A percentile compares a stretch with the other conserved stretches of the same genome.
Conservation (phyloP, 2,888 invertebrate genomes). For the Selenia dentaria region DNA sequence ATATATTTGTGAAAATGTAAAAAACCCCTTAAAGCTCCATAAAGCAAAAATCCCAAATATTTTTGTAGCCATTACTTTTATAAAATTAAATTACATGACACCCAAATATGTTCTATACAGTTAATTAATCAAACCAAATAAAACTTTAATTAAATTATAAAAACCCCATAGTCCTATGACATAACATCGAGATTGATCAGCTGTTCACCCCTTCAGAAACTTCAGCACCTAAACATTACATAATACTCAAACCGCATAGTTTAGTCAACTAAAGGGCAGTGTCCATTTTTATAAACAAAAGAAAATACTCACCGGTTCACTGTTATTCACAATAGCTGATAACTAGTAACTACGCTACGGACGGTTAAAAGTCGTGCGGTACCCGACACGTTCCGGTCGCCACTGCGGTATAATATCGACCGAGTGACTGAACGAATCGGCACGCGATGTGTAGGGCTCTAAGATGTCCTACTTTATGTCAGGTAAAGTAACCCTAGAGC, state of each 20-base stretch:
- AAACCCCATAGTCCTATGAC: neutral
- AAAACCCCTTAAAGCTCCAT: too few relatives aligned
- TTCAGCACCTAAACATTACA: neutral
- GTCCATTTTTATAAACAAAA: neutral
- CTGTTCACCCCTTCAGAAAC: neutral
- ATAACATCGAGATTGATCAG: slow-evolving; percentile 1
- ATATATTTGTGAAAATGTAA: too few relatives aligned
- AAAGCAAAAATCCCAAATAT: too few relatives aligned
- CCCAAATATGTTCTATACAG: too few relatives aligned
- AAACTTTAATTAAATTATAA: too few relatives aligned
- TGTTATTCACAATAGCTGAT: neutral
- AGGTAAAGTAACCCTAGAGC: slow-evolving; percentile 34
- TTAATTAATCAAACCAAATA: too few relatives aligned
- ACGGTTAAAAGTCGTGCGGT: slow-evolving; percentile 44
- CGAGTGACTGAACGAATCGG: slow-evolving; percentile 53
- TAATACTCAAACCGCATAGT: neutral
- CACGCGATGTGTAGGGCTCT: slow-evolving; percentile 67
- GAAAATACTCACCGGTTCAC: neutral
- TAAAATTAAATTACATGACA: too few relatives aligned
- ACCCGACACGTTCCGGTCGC: slow-evolving; percentile 49
- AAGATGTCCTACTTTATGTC: slow-evolving; percentile 51
- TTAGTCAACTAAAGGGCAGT: neutral
- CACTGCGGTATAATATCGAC: slow-evolving; percentile 82
- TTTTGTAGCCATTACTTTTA: too few relatives aligned
- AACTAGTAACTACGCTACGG: slow-evolving; percentile 1